A percentile compares a stretch with the other conserved stretches of the same genome.
phyloP scores from a whole-genome alignment of 2,797 vertebrate species.

The Orestias chungarensis region DNA sequence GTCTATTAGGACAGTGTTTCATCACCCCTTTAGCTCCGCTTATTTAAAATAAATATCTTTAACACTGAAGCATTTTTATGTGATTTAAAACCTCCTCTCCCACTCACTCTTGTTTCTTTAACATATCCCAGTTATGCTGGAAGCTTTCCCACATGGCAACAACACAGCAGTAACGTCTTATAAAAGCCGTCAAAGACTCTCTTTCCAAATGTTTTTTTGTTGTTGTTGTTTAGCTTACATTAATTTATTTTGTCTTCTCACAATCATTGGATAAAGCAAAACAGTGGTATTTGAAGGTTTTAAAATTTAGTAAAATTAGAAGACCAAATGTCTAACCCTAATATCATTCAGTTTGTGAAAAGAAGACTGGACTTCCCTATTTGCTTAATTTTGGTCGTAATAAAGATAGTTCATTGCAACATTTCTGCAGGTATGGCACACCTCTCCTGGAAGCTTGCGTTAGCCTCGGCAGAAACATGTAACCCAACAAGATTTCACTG shows the following conservation, averaged over 20 bases:
- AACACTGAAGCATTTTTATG: slow-evolving; percentile 45
- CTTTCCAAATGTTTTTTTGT: background rate
- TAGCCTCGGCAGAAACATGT: background rate
- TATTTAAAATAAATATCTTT: slow-evolving; percentile 32
- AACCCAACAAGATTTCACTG: background rate
- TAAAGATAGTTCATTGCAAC: background rate
- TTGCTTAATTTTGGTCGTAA: background rate
- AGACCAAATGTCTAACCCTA: background rate
- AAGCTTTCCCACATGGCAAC: slow-evolving; percentile 28
- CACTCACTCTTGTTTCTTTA: slow-evolving; percentile 27
- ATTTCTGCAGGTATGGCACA: background rate
- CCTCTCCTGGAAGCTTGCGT: background rate
- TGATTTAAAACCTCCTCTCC: slow-evolving; percentile 54
- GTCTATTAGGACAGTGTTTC: slow-evolving; percentile 27
- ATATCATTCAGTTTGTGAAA: background rate
- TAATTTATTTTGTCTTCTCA: background rate
- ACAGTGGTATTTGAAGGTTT: background rate
- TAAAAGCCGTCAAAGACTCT: background rate
- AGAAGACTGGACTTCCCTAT: background rate
- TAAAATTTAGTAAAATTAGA: background rate
- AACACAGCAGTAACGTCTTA: background rate
- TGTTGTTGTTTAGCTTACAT: no score
- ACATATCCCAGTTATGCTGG: slow-evolving; percentile 37
- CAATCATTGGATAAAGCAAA: background rate
- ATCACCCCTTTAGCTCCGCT: slow-evolving; percentile 50